Conservation (phyloP, 2,797 vertebrate genomes). For the Mus minutoides region DNA sequence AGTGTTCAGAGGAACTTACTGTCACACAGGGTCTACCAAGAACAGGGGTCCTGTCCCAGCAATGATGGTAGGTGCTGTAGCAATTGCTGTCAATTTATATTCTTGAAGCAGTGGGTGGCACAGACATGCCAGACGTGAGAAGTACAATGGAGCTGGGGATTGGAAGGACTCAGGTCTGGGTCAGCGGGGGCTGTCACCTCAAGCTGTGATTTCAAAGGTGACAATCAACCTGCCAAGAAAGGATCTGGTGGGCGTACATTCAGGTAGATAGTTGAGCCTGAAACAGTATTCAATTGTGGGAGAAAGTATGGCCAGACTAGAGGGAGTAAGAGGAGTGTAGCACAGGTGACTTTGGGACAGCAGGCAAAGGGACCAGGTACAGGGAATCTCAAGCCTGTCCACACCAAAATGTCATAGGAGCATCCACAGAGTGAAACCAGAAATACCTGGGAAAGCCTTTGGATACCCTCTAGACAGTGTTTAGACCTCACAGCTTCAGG, state of each 20-base stretch:
- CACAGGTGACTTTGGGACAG: neutral
- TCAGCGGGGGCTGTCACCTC: neutral
- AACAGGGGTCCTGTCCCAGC: neutral
- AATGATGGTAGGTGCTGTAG: neutral
- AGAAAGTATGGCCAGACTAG: neutral
- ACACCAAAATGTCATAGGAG: fast-evolving
- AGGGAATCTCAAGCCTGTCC: too few relatives aligned
- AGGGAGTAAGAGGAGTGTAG: neutral
- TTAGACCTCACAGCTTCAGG: neutral
- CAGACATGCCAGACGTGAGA: neutral
- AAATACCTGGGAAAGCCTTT: neutral
- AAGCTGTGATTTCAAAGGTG: neutral
- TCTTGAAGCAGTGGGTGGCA: neutral
- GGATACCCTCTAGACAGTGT: neutral
- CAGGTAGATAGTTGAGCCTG: neutral
- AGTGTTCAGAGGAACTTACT: neutral
- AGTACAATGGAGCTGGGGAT: neutral
- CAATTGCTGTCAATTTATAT: neutral
- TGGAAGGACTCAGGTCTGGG: too few relatives aligned
- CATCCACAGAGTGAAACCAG: neutral
- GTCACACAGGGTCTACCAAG: neutral
- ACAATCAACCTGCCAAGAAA: neutral
- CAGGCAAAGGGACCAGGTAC: neutral
- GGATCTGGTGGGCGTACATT: neutral
- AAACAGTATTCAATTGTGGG: neutral